Percentiles rank a stretch among this genome's conserved stretches.
Conservation (phyloP, 2,888 invertebrate species). For the Oegoconia quadripuncta region DNA sequence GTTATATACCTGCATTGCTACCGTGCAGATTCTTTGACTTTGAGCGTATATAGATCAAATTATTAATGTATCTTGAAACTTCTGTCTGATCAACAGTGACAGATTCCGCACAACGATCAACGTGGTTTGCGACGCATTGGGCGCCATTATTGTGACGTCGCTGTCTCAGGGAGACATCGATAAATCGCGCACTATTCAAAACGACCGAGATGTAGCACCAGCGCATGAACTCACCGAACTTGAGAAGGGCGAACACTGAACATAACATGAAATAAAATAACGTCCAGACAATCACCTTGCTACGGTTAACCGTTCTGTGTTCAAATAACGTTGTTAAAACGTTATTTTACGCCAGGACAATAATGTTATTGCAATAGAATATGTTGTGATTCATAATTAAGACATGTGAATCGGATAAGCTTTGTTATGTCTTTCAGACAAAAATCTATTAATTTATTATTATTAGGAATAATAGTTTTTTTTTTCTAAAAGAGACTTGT, state of each 20-base stretch:
- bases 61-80: too few species aligned
- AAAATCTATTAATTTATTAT: not conserved
- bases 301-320: slow-evolving; percentile 35
- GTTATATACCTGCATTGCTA: too few species aligned
- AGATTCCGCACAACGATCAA: slow-evolving; percentile 94
- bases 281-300: slow-evolving; percentile 13
- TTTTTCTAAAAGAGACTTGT: too few species aligned
- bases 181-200: slow-evolving; percentile 55
- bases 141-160: slow-evolving; percentile 94
- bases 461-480: too few species aligned
- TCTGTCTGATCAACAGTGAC: too few species aligned
- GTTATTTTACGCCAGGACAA: slow-evolving; percentile 39
- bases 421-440: not conserved
- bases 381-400: not conserved
- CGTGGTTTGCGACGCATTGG: slow-evolving; percentile 96
- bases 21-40: too few species aligned
- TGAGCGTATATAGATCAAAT: too few species aligned
- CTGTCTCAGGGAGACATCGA: slow-evolving; percentile 86
- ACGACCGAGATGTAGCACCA: slow-evolving; percentile 67
- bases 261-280: slow-evolving; percentile 18
- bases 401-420: too few species aligned
- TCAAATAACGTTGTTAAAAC: slow-evolving; percentile 39
- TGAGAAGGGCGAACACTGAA: slow-evolving; percentile 72
- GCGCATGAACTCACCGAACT: slow-evolving; percentile 84
- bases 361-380: too few species aligned